A percentile compares a stretch with the other conserved stretches of the same genome.
These are phyloP conservation scores for Tenualosa ilisha DNA, from an alignment of 2,797 vertebrate genomes.

Conservation along the genomic window DNA sequence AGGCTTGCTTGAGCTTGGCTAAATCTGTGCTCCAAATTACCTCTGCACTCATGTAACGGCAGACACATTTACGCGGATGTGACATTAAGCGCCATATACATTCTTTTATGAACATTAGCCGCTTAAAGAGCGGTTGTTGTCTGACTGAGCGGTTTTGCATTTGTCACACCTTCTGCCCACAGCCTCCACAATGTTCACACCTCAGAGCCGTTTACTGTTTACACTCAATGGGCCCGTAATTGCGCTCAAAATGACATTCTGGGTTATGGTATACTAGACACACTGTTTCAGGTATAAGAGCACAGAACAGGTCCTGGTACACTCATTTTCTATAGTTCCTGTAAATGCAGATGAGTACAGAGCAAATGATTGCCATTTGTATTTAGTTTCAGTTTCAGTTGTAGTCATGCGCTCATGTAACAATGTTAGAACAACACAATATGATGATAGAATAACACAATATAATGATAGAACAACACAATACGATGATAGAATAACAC, in stretches of 20 bases:
- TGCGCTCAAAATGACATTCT: slow-evolving; percentile 4
- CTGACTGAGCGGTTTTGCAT: neutral
- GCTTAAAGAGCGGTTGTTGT: neutral
- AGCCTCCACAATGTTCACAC: neutral
- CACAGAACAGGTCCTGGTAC: neutral
- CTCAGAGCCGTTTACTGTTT: neutral
- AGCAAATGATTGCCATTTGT: neutral
- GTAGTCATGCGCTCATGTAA: neutral
- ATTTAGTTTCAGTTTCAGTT: neutral
- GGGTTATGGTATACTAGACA: neutral
- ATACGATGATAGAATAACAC: no score
- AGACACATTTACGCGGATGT: neutral
- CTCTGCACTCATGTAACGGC: no score
- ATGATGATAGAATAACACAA: no score
- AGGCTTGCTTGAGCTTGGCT: neutral
- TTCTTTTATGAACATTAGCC: slow-evolving; percentile 4
- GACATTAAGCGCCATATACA: neutral
- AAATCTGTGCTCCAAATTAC: neutral
- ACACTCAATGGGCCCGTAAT: neutral
- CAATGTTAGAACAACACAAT: neutral
- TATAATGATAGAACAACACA: neutral
- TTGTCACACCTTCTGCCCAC: slow-evolving; percentile 21
- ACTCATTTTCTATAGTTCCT: neutral
- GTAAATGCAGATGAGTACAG: neutral
- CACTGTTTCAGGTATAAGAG: neutral